phyloP scores from a whole-genome alignment of 2,888 invertebrate genomes.

The Drosophila pseudotalamancana region DNA sequence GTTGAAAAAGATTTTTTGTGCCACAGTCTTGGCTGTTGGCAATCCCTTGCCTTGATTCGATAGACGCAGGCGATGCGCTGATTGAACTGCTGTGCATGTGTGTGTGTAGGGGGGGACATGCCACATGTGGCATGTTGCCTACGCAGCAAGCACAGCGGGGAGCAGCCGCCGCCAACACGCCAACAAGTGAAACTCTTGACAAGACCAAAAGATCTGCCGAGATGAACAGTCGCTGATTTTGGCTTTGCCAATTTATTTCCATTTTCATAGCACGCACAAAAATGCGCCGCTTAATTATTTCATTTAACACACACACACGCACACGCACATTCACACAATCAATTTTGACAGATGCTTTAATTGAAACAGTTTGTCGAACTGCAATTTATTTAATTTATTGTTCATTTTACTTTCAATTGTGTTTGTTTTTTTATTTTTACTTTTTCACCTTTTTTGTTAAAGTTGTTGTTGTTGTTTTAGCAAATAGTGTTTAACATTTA shows the following conservation, averaged over 20 bases:
- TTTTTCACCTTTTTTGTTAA: conserved; percentile 4
- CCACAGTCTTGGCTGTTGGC: conserved; percentile 65
- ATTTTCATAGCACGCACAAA: conserved; percentile 57
- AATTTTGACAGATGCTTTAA: conserved; percentile 42
- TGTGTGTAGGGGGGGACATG: conserved; percentile 3
- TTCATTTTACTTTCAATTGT: conserved; percentile 60
- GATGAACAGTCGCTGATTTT: conserved; percentile 2
- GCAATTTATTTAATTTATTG: conserved; percentile 62
- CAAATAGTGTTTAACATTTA: conserved; percentile 31
- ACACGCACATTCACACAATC: conserved; percentile 25
- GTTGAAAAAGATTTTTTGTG: conserved; percentile 41
- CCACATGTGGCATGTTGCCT: conserved; percentile 39
- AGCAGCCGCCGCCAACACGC: conserved; percentile 29
- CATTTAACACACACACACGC: conserved; percentile 18
- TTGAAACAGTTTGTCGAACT: conserved; percentile 68
- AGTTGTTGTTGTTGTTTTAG: conserved; percentile 8
- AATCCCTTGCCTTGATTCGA: too few species aligned
- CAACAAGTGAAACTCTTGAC: conserved; percentile 51
- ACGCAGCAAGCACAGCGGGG: conserved; percentile 9
- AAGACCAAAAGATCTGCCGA: conserved; percentile 33
- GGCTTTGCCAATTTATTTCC: conserved; percentile 31
- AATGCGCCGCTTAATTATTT: conserved; percentile 46
- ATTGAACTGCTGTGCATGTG: background rate
- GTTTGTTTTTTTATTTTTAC: conserved; percentile 28
- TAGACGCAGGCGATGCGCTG: background rate